Percentiles rank a stretch among this genome's conserved stretches.
Conservation (phyloP, 2,113 vertebrate genomes). For the Meles meles region DNA sequence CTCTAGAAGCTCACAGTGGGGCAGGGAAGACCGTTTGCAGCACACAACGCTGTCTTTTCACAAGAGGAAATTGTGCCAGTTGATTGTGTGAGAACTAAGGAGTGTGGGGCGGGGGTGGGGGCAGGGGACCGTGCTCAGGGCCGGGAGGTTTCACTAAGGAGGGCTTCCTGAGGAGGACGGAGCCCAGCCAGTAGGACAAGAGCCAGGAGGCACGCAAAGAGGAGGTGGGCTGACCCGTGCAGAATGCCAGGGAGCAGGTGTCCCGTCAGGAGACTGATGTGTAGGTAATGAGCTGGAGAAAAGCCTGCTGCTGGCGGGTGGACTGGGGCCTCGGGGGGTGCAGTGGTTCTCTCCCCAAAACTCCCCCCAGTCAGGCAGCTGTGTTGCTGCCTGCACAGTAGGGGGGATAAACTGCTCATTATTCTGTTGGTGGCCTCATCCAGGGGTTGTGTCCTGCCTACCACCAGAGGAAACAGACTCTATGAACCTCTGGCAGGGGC, state of each 20-base stretch:
- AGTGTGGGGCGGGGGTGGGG: rapidly evolving
- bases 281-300: too few relatives aligned
- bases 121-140: rapidly evolving
- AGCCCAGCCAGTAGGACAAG: neutral
- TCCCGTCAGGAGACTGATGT: neutral
- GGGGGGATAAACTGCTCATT: neutral
- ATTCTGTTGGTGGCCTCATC: neutral
- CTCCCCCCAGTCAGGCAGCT: neutral
- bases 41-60: neutral
- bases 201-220: neutral
- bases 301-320: neutral
- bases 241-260: neutral
- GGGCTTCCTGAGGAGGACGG: neutral
- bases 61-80: neutral
- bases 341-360: neutral
- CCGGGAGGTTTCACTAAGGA: neutral
- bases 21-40: neutral
- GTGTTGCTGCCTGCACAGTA: neutral
- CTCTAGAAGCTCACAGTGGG: neutral
- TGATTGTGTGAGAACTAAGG: neutral
- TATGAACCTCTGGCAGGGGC: neutral
- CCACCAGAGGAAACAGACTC: constrained; percentile 24
- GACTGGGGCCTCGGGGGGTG: neutral
- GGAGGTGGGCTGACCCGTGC: neutral
- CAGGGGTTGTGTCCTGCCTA: neutral